Conservation (phyloP, 2,888 invertebrate genomes). For the Gisinianus flammeolus region DNA sequence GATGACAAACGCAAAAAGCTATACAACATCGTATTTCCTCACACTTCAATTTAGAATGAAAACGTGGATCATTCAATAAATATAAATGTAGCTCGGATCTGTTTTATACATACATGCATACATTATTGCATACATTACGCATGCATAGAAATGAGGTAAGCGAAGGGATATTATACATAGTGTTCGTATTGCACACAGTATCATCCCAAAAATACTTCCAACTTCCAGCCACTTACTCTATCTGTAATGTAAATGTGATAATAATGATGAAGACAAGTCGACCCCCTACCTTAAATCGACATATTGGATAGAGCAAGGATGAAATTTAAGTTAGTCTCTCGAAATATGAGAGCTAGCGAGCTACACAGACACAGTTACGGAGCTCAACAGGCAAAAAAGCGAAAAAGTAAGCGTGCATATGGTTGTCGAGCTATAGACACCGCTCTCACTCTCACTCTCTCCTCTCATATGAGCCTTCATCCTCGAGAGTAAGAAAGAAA, state of each 20-base stretch:
- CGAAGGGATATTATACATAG: not conserved
- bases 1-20: not conserved
- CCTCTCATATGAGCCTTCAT: not conserved
- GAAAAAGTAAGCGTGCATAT: not conserved
- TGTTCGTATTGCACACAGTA: too few relatives aligned
- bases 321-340: conserved; percentile 45
- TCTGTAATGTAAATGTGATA: conserved; percentile 35
- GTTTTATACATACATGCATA: not conserved
- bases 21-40: not conserved
- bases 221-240: conserved; percentile 17
- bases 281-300: conserved; percentile 55
- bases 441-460: not conserved
- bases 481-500: conserved; percentile 28
- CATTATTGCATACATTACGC: not conserved
- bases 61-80: not conserved
- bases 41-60: not conserved
- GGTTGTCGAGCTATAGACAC: not conserved
- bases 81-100: too few relatives aligned
- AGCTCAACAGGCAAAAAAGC: conserved; percentile 43
- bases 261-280: conserved; percentile 42
- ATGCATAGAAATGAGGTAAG: not conserved
- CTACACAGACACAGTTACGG: conserved; percentile 11
- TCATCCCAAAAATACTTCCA: conserved; percentile 11
- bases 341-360: conserved; percentile 41
- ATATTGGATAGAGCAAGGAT: conserved; percentile 48